A percentile compares a stretch with the other conserved stretches of the same genome.
Evolutionary conservation across 2,888 invertebrate species (phyloP).

Genomic region (Nymphalis polychloros): DNA sequence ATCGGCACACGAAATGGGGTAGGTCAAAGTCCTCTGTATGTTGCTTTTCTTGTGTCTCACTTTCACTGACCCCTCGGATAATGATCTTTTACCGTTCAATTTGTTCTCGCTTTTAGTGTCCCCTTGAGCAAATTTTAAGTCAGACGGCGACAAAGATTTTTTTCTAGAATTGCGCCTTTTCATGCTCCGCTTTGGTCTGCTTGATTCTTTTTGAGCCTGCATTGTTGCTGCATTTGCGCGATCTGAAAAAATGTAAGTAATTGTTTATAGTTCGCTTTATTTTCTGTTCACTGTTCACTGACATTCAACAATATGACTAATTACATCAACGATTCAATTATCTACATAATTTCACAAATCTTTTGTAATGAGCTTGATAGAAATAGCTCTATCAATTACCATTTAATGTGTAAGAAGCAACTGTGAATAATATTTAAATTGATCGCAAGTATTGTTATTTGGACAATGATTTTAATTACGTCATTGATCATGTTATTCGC

Average conservation of each 20-base stretch:
- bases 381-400: not conserved
- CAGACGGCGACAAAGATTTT: slow-evolving; percentile 77
- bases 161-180: slow-evolving; percentile 77
- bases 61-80: slow-evolving; percentile 77
- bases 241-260: slow-evolving; percentile 56
- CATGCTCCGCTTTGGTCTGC: slow-evolving; percentile 72
- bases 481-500: too few species aligned
- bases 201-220: slow-evolving; percentile 74
- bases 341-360: not conserved
- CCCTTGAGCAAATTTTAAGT: slow-evolving; percentile 65
- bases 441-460: too few species aligned
- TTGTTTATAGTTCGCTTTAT: not conserved
- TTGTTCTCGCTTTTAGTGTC: slow-evolving; percentile 67
- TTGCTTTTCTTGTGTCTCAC: slow-evolving; percentile 76
- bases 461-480: too few species aligned
- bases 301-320: not conserved
- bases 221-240: slow-evolving; percentile 69
- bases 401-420: too few species aligned
- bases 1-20: slow-evolving; percentile 70
- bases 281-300: not conserved
- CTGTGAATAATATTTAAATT: too few species aligned
- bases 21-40: slow-evolving; percentile 75
- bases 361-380: not conserved
- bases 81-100: slow-evolving; percentile 65
- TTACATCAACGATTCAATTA: not conserved